Percentiles rank a stretch among this genome's conserved stretches.
Evolutionary conservation across 2,888 invertebrate genomes (phyloP).

Genomic region (Leptinotarsa haldemani): DNA sequence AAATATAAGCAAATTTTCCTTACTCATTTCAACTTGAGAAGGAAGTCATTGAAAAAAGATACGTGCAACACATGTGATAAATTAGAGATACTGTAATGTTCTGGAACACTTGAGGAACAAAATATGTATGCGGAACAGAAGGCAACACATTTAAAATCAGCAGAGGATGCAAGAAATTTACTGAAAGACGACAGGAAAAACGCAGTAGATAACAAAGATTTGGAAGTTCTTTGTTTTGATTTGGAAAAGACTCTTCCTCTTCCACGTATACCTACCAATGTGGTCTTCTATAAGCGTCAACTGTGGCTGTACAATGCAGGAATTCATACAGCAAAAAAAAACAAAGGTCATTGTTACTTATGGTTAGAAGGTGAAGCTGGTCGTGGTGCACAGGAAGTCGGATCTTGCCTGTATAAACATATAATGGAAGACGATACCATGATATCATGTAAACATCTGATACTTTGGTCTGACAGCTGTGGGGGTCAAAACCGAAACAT

Average conservation of each 20-base stretch:
- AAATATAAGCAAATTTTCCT: conserved; percentile 20
- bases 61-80: conserved; percentile 31
- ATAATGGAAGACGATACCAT: conserved; percentile 30
- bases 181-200: conserved; percentile 31
- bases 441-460: conserved; percentile 30
- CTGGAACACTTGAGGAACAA: conserved; percentile 26
- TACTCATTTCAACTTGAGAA: conserved; percentile 19
- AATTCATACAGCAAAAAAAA: conserved; percentile 43
- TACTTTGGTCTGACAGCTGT: conserved; percentile 46
- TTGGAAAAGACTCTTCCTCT: conserved; percentile 39
- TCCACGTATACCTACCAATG: conserved; percentile 39
- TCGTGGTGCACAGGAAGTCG: conserved; percentile 43
- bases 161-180: conserved; percentile 33
- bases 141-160: conserved; percentile 27
- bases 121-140: conserved; percentile 25
- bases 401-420: conserved; percentile 40
- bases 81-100: conserved; percentile 24
- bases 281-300: conserved; percentile 53
- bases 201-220: conserved; percentile 28
- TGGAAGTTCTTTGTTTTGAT: conserved; percentile 66
- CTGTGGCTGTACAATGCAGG: conserved; percentile 52
- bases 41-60: conserved; percentile 21
- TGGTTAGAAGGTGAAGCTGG: conserved; percentile 51
- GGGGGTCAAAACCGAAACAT: conserved; percentile 44
- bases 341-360: conserved; percentile 32